Percentiles rank a stretch among this genome's conserved stretches.
These are phyloP conservation scores for Triplophysa tibetana DNA, from an alignment of 2,113 vertebrate genomes.

Conservation along the genomic window DNA sequence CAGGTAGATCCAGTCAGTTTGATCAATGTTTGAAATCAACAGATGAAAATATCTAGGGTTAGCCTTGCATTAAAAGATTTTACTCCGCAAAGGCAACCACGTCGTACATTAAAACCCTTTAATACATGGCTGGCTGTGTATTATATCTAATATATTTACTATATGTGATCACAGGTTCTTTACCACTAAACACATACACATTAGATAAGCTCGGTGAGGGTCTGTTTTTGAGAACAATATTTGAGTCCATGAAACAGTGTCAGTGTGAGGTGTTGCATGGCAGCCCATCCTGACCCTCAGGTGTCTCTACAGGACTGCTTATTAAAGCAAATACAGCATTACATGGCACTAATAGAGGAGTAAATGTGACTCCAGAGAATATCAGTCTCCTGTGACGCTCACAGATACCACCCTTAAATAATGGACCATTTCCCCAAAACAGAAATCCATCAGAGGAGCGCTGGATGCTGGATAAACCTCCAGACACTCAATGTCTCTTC, in stretches of 20 bases:
- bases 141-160: too few species aligned
- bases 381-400: constrained; percentile 8
- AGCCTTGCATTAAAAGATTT: too few species aligned
- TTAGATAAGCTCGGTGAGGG: not conserved
- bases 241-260: not conserved
- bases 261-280: not conserved
- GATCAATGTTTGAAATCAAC: too few species aligned
- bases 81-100: too few species aligned
- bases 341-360: not conserved
- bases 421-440: constrained; percentile 51
- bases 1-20: too few species aligned
- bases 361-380: constrained; percentile 17
- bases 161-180: too few species aligned
- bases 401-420: constrained; percentile 59
- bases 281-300: not conserved
- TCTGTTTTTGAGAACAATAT: not conserved
- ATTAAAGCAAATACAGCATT: constrained; percentile 3
- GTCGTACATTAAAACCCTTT: too few species aligned
- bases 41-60: too few species aligned
- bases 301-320: not conserved
- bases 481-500: constrained; percentile 2
- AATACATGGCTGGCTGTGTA: too few species aligned
- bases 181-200: not conserved
- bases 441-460: constrained; percentile 36
- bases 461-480: not conserved